phyloP scores from a whole-genome alignment of 1,140 invertebrate species.

The Zophobas morio region DNA sequence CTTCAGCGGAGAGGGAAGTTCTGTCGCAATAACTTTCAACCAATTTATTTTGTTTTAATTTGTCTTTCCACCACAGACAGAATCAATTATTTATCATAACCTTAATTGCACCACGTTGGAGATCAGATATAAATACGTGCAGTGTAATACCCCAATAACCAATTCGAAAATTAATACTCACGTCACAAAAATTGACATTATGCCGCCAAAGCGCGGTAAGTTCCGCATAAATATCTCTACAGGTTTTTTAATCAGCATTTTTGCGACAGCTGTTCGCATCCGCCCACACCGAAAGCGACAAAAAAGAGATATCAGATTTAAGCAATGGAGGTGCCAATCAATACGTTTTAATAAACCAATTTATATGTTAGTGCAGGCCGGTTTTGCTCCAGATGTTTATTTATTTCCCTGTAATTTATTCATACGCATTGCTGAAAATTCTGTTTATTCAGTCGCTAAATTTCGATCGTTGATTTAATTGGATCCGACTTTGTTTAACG shows the following conservation, averaged over 20 bases:
- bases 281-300: not conserved
- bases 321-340: conserved; percentile 13
- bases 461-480: conserved; percentile 24
- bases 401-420: conserved; percentile 34
- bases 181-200: conserved; percentile 1
- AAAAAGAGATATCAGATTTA: conserved; percentile 19
- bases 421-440: conserved; percentile 33
- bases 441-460: conserved; percentile 33
- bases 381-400: conserved; percentile 32
- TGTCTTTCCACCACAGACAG: too few species aligned
- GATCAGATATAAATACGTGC: too few species aligned
- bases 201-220: not conserved
- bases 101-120: too few species aligned
- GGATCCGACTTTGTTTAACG: conserved; percentile 17
- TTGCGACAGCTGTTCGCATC: not conserved
- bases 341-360: conserved; percentile 36
- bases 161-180: not conserved
- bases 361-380: conserved; percentile 25
- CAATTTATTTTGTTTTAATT: too few species aligned
- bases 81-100: too few species aligned
- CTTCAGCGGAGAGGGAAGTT: too few species aligned
- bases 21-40: too few species aligned
- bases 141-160: too few species aligned
- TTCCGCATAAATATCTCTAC: conserved; percentile 6
- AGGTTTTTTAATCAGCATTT: conserved; percentile 18